Evolutionary conservation across 2,113 vertebrate species (phyloP), one percentile per base, ranked within the genome.

Genomic region (Scomber colias): DNA sequence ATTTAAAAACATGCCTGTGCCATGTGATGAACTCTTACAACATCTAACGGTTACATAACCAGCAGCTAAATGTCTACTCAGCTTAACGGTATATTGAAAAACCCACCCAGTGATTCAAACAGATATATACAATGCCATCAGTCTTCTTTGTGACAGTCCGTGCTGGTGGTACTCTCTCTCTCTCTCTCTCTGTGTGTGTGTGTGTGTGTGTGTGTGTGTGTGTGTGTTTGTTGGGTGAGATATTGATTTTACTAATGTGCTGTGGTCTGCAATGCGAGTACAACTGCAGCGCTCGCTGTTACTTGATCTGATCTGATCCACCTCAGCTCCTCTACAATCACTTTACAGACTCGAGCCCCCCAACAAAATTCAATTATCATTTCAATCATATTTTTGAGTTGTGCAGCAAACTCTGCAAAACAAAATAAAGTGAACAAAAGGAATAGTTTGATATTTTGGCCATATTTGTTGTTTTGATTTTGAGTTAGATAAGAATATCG

Each of bases 171-270:
- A 50, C 63, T 19, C 8, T 57, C 17, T 50, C 12, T 64, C 24
- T 44, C 70, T 67, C 77, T 81, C 57, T 48, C 46, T 62, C 30
- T 55, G 53, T 17, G 53, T 67, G 51, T 24, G 44, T 48, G 72
- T 65, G 62, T 56, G 30, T 57, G 59, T 27, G 45, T 55, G 53
- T 17, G 53, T 67, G 51, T 24, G 44, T 48, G 72, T 65, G 62
- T 56, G 30, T 57, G 59, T 27, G 48, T 57, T 16, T 56, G 55
- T 63, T 64, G 35, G 70, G 40, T 77, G 73, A 17, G 19, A 12
- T 88, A 92, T 93, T 75, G 91, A 93, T 92, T 80, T 73, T 57
- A 69, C 73, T 90, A 92, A 93, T 92, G 89, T 88, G 90, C 90
- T 92, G 91, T 66, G 81, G 87, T 92, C 74, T 92, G 91, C 91